phyloP scores from a whole-genome alignment of 2,113 vertebrate genomes.

The Phycodurus eques region DNA sequence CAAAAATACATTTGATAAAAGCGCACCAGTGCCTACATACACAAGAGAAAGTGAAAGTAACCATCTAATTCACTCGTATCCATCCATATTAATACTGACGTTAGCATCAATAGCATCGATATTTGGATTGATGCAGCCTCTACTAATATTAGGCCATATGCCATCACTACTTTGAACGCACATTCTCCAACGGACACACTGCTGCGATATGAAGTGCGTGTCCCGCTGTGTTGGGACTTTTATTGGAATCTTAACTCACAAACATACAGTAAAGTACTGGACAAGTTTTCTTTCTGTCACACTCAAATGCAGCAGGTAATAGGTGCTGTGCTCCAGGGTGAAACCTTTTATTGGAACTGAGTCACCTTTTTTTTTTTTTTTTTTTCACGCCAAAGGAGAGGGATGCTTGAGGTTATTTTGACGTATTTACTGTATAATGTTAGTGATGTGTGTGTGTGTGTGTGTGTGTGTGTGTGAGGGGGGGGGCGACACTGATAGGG shows the following conservation, averaged over 20 bases:
- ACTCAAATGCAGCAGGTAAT: slow-evolving; percentile 23
- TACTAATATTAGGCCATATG: too few relatives aligned
- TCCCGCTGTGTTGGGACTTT: slow-evolving; percentile 43
- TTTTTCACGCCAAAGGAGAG: slow-evolving; percentile 27
- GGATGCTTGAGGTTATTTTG: slow-evolving; percentile 33
- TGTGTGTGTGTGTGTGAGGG: slow-evolving; percentile 10
- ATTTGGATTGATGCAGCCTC: not conserved
- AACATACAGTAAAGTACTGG: slow-evolving; percentile 3
- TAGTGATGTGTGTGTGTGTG: not conserved
- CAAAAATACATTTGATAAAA: not conserved
- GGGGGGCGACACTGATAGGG: slow-evolving; percentile 19
- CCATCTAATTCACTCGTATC: not conserved
- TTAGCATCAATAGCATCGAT: not conserved
- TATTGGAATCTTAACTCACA: slow-evolving; percentile 31
- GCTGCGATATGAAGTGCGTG: slow-evolving; percentile 35
- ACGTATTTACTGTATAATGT: slow-evolving; percentile 20
- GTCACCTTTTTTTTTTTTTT: slow-evolving; percentile 52
- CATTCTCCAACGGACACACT: slow-evolving; percentile 26
- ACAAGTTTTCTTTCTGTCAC: slow-evolving; percentile 2
- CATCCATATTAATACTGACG: not conserved
- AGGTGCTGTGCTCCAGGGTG: slow-evolving; percentile 37
- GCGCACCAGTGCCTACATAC: not conserved
- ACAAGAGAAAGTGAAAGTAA: not conserved
- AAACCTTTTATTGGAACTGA: slow-evolving; percentile 35
- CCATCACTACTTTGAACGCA: not conserved